Evolutionary conservation across 2,888 invertebrate species (phyloP), one percentile per base, ranked within the genome.

Genomic region (Isotomurus palustris): DNA sequence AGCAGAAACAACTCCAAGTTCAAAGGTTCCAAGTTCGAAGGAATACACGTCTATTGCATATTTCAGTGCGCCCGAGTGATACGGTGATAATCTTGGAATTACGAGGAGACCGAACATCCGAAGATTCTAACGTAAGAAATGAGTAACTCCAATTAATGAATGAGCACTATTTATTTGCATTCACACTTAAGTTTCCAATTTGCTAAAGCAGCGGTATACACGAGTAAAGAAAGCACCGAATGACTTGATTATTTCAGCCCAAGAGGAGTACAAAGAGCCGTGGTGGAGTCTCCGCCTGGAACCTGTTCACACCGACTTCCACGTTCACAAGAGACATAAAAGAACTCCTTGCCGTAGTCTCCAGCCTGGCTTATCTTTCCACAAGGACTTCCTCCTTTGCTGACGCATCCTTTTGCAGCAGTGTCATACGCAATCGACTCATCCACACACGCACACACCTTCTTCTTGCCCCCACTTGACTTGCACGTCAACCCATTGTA

Each of bases 281-380:
- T 65, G 40, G 36, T 65, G 32, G 56, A 50, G 60, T 65, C 65
- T n/a, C 65, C 65, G 43, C 52, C 59, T 10, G 62, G 60, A 41
- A 60, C 65, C 50, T 54, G 56, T 49, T 55, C 54, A 25, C 64
- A 64, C 14, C 45, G 29, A 8, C 59, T 57, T 27, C 50, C 53
- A 40, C 59, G 59, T 32, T 59, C 62, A 38, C 62, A 62, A 21
- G 41, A 27, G 12, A 65, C 55, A 27, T 60, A 56, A 38, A 60
- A 65, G 21, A 58, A 41, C 19, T 62, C 62, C 50, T 62, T 62
- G 2, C 62, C 64, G 41, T 65, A 65, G 32, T 65, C 62, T 12
- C 62, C 60, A 45, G 53, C 58, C 24, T 55, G 56, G 2, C 62
- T 60, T 51, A 65, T 60, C 56, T 58, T 65, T 50, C 65, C 65